Conservation (phyloP, 2,797 vertebrate genomes). For the Zalophus californianus region DNA sequence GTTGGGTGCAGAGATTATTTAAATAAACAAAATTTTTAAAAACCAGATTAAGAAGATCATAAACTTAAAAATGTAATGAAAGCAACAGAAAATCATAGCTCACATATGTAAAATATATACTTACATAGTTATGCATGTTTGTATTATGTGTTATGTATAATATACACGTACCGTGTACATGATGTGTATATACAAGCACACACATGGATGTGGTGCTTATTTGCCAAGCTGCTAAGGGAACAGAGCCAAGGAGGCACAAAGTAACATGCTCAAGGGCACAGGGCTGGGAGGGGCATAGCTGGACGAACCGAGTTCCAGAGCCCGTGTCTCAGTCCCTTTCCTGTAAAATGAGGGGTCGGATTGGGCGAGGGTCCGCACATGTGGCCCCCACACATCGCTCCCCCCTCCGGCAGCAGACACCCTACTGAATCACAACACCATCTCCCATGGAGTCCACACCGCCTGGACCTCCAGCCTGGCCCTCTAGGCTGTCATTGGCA, state of each 20-base stretch:
- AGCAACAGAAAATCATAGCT: not conserved
- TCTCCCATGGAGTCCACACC: rapidly evolving
- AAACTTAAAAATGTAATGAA: not conserved
- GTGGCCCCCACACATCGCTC: rapidly evolving
- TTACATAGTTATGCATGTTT: rapidly evolving
- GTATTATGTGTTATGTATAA: too few relatives aligned
- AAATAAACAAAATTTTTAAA: not conserved
- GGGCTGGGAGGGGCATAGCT: not conserved
- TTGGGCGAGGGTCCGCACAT: rapidly evolving
- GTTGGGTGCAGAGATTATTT: not conserved
- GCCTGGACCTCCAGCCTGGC: not conserved
- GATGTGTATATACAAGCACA: too few relatives aligned
- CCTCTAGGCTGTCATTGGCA: not conserved
- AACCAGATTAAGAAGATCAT: not conserved
- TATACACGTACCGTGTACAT: rapidly evolving
- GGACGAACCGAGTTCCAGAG: not conserved
- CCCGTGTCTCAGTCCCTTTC: not conserved
- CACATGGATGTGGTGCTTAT: rapidly evolving
- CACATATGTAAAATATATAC: not conserved
- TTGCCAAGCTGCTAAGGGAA: not conserved
- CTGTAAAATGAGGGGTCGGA: not conserved
- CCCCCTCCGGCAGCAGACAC: rapidly evolving
- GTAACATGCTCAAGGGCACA: not conserved
- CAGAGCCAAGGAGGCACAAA: not conserved
- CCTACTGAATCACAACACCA: rapidly evolving